Conservation (phyloP, 2,113 vertebrate genomes). For the Bubalus kerabau region DNA sequence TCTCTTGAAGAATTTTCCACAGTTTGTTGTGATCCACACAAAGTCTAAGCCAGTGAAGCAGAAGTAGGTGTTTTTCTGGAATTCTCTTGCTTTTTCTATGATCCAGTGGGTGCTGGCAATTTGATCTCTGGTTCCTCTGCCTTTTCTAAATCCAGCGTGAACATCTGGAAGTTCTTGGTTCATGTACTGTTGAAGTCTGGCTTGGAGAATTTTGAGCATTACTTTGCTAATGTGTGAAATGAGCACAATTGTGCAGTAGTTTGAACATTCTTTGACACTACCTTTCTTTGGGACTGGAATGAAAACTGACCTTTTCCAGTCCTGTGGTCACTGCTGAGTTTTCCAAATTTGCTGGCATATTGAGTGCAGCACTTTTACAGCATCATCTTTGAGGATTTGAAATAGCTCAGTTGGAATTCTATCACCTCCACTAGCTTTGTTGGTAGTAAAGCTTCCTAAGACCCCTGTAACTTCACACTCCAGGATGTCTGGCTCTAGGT, state of each 20-base stretch:
- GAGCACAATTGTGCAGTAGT: accelerated
- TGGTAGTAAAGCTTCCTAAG: background rate
- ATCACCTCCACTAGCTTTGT: background rate
- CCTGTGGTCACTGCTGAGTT: background rate
- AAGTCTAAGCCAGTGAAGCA: background rate
- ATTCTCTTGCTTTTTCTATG: background rate
- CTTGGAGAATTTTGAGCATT: background rate
- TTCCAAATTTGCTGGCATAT: background rate
- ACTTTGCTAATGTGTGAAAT: background rate
- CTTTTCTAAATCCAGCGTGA: background rate
- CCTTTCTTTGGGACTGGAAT: background rate
- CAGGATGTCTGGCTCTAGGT: background rate
- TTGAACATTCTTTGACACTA: background rate
- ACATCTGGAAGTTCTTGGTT: background rate
- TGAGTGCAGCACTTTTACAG: background rate
- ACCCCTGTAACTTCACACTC: background rate
- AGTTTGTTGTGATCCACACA: background rate
- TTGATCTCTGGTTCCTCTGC: background rate
- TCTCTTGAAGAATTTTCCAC: background rate
- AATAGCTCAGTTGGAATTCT: background rate
- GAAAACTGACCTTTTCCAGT: background rate
- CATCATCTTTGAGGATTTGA: background rate
- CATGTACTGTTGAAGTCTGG: background rate
- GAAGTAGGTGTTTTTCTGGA: background rate
- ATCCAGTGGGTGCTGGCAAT: background rate